Conservation (phyloP, 2,888 invertebrate genomes). For the Blastobasis lacticolella region DNA sequence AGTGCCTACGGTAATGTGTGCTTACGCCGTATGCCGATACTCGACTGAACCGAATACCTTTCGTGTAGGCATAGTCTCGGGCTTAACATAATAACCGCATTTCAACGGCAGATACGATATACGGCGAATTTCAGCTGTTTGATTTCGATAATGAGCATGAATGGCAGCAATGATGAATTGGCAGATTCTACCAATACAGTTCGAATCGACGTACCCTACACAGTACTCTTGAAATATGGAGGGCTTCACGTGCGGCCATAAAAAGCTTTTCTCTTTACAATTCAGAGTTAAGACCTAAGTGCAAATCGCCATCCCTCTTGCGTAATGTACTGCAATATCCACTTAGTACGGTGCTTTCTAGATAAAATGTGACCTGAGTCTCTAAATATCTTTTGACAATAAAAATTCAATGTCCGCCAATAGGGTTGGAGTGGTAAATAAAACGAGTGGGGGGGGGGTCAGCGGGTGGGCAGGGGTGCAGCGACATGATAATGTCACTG, state of each 20-base stretch:
- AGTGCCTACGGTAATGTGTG: slow-evolving; percentile 16
- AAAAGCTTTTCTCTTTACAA: too few relatives aligned
- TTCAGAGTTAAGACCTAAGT: neutral
- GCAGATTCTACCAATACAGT: too few relatives aligned
- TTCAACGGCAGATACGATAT: too few relatives aligned
- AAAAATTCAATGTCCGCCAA: slow-evolving; percentile 33
- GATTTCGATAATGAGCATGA: too few relatives aligned
- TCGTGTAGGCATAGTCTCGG: too few relatives aligned
- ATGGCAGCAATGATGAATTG: too few relatives aligned
- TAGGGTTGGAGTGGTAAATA: slow-evolving; percentile 33
- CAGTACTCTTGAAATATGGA: too few relatives aligned
- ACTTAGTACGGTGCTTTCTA: slow-evolving; percentile 1
- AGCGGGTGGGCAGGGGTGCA: slow-evolving; percentile 9
- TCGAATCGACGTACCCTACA: too few relatives aligned
- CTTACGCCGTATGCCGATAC: slow-evolving; percentile 16
- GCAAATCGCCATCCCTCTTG: neutral
- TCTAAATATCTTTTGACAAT: slow-evolving; percentile 19
- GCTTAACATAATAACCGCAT: too few relatives aligned
- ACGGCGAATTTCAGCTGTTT: too few relatives aligned
- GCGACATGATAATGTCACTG: slow-evolving; percentile 34
- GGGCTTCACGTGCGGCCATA: too few relatives aligned
- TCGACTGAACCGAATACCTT: slow-evolving; percentile 3
- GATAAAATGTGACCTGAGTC: slow-evolving; percentile 10
- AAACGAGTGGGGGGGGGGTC: slow-evolving; percentile 24
- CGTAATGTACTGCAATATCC: slow-evolving; percentile 12